These are phyloP conservation scores for Psophia crepitans DNA, from an alignment of 2,113 vertebrate species.

Conservation along the genomic window DNA sequence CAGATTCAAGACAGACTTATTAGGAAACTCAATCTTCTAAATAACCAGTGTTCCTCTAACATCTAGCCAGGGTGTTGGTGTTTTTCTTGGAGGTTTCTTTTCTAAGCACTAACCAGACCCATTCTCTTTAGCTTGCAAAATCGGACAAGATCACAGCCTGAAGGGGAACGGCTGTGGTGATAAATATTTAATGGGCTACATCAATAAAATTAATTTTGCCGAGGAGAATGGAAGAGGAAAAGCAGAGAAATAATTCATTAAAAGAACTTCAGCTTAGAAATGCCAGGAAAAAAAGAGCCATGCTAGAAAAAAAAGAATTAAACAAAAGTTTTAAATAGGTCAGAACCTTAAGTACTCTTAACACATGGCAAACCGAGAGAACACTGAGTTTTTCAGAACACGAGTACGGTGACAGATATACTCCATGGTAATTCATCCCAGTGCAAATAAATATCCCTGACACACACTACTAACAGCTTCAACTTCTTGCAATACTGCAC, in stretches of 20 bases:
- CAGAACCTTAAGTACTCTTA: conserved; percentile 1
- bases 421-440: neutral
- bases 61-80: neutral
- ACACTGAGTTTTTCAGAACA: neutral
- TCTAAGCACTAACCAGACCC: neutral
- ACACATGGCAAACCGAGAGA: neutral
- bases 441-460: neutral
- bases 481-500: neutral
- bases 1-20: neutral
- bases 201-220: conserved; percentile 58
- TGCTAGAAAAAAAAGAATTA: neutral
- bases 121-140: conserved; percentile 29
- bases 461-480: neutral
- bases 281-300: neutral
- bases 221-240: conserved; percentile 49
- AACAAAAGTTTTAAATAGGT: conserved; percentile 25
- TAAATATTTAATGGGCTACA: conserved; percentile 52
- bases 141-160: conserved; percentile 28
- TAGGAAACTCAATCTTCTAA: neutral
- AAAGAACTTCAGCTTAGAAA: neutral
- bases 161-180: neutral
- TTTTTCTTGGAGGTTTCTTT: neutral
- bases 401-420: neutral
- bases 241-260: conserved; percentile 61
- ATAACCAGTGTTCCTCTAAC: neutral